Conservation (phyloP, 2,113 vertebrate genomes). For the Scomber japonicus region DNA sequence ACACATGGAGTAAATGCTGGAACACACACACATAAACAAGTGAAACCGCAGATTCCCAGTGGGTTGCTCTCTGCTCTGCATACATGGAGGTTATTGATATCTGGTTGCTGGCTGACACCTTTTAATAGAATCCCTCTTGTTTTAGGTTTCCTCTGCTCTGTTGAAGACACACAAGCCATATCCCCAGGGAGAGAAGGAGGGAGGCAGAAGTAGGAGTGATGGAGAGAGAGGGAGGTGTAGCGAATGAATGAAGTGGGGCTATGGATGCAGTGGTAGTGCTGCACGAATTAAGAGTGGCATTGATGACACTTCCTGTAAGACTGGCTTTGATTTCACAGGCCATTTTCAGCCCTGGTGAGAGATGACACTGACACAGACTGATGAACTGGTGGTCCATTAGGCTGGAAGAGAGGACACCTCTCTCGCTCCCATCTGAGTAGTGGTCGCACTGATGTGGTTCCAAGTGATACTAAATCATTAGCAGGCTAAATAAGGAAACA, state of each 20-base stretch:
- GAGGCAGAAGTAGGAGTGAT: conserved; percentile 12
- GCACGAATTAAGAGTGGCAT: conserved; percentile 74
- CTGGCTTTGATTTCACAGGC: conserved; percentile 81
- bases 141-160: conserved; percentile 77
- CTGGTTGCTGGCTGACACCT: conserved; percentile 84
- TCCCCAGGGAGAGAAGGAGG: conserved; percentile 39
- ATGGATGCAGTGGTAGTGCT: conserved; percentile 54
- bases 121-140: conserved; percentile 84
- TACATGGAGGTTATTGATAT: conserved; percentile 83
- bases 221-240: conserved; percentile 26
- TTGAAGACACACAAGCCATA: conserved; percentile 66
- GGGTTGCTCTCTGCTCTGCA: conserved; percentile 71
- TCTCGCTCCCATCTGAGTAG: conserved; percentile 20
- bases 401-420: conserved; percentile 83
- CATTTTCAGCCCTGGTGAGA: conserved; percentile 78
- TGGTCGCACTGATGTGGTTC: conserved; percentile 43
- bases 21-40: conserved; percentile 56
- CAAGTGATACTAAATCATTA: conserved; percentile 57
- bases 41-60: conserved; percentile 79
- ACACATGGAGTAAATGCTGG: conserved; percentile 56
- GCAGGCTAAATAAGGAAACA: conserved; percentile 56
- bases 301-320: conserved; percentile 83
- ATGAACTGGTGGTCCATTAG: conserved; percentile 83
- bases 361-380: conserved; percentile 76
- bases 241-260: conserved; percentile 43